Conservation (phyloP, 1,140 invertebrate genomes). For the Bombus breviceps region DNA sequence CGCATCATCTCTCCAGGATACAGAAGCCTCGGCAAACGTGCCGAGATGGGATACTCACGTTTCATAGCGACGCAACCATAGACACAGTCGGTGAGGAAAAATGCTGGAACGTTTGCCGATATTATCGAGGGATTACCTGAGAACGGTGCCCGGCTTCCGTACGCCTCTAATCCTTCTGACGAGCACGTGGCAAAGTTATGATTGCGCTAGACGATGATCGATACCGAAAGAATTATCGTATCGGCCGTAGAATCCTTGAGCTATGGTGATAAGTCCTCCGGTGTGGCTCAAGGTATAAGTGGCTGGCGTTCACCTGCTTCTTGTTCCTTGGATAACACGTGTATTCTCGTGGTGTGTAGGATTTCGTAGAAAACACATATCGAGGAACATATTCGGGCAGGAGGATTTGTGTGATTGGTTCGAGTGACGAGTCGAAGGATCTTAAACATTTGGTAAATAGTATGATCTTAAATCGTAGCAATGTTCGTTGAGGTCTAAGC, state of each 20-base stretch:
- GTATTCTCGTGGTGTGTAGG: no score
- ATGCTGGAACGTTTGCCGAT: constrained; percentile 59
- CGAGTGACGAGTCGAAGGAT: no score
- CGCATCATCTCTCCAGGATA: constrained; percentile 15
- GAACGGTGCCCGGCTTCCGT: constrained; percentile 14
- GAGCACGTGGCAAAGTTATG: constrained; percentile 46
- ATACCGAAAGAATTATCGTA: constrained; percentile 13
- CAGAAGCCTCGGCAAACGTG: constrained; percentile 34
- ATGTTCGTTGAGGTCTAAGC: no score
- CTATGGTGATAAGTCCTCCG: not conserved
- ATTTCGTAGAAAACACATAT: no score
- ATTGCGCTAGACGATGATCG: constrained; percentile 26
- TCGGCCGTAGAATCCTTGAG: not conserved
- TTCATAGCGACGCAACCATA: constrained; percentile 35
- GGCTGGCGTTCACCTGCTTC: not conserved
- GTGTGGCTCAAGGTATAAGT: not conserved
- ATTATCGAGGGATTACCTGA: constrained; percentile 60
- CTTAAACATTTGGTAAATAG: no score
- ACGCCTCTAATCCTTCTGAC: constrained; percentile 46
- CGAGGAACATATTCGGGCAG: no score
- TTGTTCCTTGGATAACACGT: no score
- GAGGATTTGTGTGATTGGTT: no score
- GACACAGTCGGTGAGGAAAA: constrained; percentile 36
- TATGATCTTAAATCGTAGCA: no score
- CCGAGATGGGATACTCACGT: constrained; percentile 58